These are phyloP conservation scores for Pycnomerus fuliginosus DNA, from an alignment of 2,888 invertebrate species.

Conservation along the genomic window DNA sequence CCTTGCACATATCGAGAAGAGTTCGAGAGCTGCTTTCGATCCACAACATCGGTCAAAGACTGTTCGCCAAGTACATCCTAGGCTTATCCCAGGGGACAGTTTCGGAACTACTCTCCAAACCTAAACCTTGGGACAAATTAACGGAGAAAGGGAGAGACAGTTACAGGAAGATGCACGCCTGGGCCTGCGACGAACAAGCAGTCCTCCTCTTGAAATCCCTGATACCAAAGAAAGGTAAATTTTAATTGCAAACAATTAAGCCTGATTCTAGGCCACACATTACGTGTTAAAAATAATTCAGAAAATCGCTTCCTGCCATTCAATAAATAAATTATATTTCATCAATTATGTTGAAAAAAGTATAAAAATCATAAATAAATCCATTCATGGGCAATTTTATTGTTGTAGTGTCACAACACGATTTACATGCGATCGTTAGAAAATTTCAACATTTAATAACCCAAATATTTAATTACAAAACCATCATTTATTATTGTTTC, in stretches of 20 bases:
- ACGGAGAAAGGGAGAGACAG: conserved; percentile 99
- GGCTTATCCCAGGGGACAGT: conserved; percentile 97
- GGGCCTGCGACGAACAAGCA: conserved; percentile 98
- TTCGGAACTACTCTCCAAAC: conserved; percentile 96
- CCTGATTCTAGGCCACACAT: conserved; percentile 19
- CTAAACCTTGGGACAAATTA: conserved; percentile 99
- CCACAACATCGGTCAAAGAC: conserved; percentile 97
- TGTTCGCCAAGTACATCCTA: conserved; percentile 98
- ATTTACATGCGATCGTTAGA: conserved; percentile 22
- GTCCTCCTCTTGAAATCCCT: conserved; percentile 96
- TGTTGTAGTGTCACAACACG: conserved; percentile 19
- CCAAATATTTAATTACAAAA: conserved; percentile 36
- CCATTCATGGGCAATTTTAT: conserved; percentile 17
- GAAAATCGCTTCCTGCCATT: conserved; percentile 40
- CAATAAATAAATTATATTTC: conserved; percentile 35
- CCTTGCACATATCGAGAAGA: conserved; percentile 89
- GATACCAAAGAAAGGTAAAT: conserved; percentile 94
- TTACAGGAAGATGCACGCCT: conserved; percentile 99
- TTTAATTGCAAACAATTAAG: conserved; percentile 14
- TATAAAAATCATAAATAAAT: conserved; percentile 2
- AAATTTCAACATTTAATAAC: conserved; percentile 31
- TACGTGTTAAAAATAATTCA: conserved; percentile 30
- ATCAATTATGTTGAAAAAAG: conserved; percentile 31
- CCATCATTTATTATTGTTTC: conserved; percentile 30
- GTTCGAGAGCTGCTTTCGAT: conserved; percentile 93